Evolutionary conservation across 2,113 vertebrate genomes (phyloP).

Genomic region (Synodontis membranacea): DNA sequence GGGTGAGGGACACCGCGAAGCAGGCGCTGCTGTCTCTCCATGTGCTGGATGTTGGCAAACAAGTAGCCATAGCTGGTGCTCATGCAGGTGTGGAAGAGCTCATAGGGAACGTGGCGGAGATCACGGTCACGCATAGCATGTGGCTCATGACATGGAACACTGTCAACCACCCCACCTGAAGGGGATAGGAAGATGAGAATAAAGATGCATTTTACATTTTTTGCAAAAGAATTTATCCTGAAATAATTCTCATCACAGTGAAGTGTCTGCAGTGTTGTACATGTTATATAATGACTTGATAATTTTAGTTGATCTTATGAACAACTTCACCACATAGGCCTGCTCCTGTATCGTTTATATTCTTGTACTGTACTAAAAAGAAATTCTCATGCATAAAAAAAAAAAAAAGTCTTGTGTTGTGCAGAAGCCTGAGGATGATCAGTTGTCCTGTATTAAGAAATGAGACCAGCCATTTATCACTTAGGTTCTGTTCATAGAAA

Average conservation of each 20-base stretch:
- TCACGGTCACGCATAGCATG: slow-evolving; percentile 81
- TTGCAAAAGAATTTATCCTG: not conserved
- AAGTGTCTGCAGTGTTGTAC: not conserved
- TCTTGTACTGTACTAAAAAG: not conserved
- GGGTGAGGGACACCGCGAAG: slow-evolving; percentile 61
- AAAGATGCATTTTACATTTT: not conserved
- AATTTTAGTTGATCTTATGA: not conserved
- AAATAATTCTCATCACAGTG: not conserved
- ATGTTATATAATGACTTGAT: not conserved
- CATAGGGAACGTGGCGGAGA: slow-evolving; percentile 87
- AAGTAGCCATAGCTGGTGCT: slow-evolving; percentile 72
- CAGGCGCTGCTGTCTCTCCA: slow-evolving; percentile 65
- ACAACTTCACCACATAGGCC: not conserved
- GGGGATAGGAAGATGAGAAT: not conserved
- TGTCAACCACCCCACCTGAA: slow-evolving; percentile 86
- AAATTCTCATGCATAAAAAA: not conserved
- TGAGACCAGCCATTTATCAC: not conserved
- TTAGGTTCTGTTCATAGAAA: not conserved
- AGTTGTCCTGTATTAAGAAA: not conserved
- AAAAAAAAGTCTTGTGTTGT: not conserved
- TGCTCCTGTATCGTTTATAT: not conserved
- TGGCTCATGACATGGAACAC: slow-evolving; percentile 80
- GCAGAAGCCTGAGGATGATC: not conserved
- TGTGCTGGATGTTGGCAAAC: slow-evolving; percentile 72
- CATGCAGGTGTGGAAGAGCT: slow-evolving; percentile 86